Evolutionary conservation across 2,888 invertebrate species (phyloP), one percentile per base, ranked within the genome.

Genomic region (Drosophila lutescens): DNA sequence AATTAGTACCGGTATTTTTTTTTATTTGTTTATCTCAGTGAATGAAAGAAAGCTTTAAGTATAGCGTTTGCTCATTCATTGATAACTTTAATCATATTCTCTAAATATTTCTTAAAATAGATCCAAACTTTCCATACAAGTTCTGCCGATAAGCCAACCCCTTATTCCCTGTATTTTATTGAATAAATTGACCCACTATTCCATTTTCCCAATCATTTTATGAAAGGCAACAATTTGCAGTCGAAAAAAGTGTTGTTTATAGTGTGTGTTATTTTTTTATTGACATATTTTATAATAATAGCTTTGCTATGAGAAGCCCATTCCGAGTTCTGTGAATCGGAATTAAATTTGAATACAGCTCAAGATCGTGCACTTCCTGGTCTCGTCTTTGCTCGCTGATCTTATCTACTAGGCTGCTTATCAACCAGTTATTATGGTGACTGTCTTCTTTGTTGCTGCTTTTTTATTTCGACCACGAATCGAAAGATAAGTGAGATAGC

Each of bases 401-500:
- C 44, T 65, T 65, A 65, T 65, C 65, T 53, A 15, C 5, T 30
- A 17, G 20, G 15, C 55, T 1, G 55, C 66, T 55, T 66, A 66
- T 66, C 66, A 67, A 38, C 38, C 46, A 63, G 62, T 62, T 62
- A 62, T 65, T 44, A 20, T 36, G 46, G 51, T 41, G 50, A 34
- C 63, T 36, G 30, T 51, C 63, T 63, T 51, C 15, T 30, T 51
- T 32, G 36, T 55, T 17, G 30, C 54, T 49, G 41, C 2, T 34
- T 41, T n/a, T 26, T 38, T 43, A 43, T 66, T 55, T 20, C 23
- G 66, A 20, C 20, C 23, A 17, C 65, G n/a, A 38, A 65, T 46
- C 20, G 65, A n/a, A 6, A 30, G 65, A 65, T 65, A 54, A 65
- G 44, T 46, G n/a, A 63, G 43, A 43, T 44, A 53, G 36, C n/a